These are phyloP conservation scores for Gryon sp. DNA, from an alignment of 1,140 invertebrate species.

Conservation along the genomic window DNA sequence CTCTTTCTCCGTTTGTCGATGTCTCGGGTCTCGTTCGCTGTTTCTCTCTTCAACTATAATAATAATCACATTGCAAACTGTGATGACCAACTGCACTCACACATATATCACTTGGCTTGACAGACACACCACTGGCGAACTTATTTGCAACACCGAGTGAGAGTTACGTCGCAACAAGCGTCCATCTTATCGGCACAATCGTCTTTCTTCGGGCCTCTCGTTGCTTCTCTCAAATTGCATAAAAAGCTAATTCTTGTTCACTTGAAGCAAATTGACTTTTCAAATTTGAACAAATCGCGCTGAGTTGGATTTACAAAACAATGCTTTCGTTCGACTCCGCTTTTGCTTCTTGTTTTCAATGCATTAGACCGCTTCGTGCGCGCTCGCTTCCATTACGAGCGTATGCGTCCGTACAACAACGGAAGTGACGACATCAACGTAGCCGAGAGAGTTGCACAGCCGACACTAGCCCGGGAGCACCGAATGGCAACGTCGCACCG, in stretches of 20 bases:
- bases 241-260: too few species aligned
- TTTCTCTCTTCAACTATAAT: too few species aligned
- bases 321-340: neutral
- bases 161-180: neutral
- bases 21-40: too few species aligned
- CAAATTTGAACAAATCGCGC: too few species aligned
- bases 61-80: conserved; percentile 9
- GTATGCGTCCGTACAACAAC: conserved; percentile 52
- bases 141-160: too few species aligned
- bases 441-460: conserved; percentile 53
- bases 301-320: too few species aligned
- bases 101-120: conserved; percentile 55
- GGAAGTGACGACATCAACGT: conserved; percentile 61
- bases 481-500: conserved; percentile 58
- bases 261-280: too few species aligned
- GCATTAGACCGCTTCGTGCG: conserved; percentile 19
- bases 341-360: conserved; percentile 11
- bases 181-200: conserved; percentile 38
- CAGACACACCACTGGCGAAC: too few species aligned
- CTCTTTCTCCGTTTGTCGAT: too few species aligned
- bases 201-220: too few species aligned
- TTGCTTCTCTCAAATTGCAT: too few species aligned
- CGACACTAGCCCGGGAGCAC: conserved; percentile 6
- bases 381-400: conserved; percentile 45
- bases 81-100: conserved; percentile 31